Base-by-base conservation (phyloP, 2,113 vertebrate species). In the Heterochromis multidens region DNA sequence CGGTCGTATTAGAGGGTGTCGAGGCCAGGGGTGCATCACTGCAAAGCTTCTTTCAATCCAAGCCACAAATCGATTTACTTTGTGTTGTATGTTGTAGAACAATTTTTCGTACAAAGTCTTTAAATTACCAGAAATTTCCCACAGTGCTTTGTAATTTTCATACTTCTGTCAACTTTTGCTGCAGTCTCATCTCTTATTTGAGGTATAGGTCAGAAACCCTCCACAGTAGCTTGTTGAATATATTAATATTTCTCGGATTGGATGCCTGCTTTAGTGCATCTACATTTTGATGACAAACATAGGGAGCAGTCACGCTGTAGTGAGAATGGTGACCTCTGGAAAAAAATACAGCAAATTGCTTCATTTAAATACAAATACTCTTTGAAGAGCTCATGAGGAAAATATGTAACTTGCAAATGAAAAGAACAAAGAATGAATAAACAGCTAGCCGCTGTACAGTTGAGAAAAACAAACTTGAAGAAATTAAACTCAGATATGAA, bases 281-380 rank as follows among this genome's bases (percentile, higher is more conserved):
- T 29, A 19, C 1, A 77, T 87, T 87, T 81, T 86, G 65, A 80
- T 72, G 77, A 76, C 79, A 76, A 88, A 80, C 57, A 46, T n/a
- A 33, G 49, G 37, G 21, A 77, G 81, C 37, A 57, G 77, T 65
- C 60, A n/a, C 23, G 40, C 6, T 17, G 2, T 29, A 80, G 43
- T 35, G 49, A 54, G 59, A 80, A 56, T 1, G 29, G n/a, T 78
- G 81, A 93, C 81, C 88, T 92, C 91, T 76, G 77, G 25, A 10
- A 37, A 14, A 9, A 59, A 77, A 21, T 60, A 23, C 11, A 12
- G 21, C 5, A 17, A 25, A 70, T 78, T 19, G 29, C 19, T 76
- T 33, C 25, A 29, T 74, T 56, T 40, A 65, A 52, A 72, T 72
- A 21, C 25, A 52, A 72, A 72, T 52, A 1, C 67, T 49, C 29